phyloP scores from a whole-genome alignment of 2,113 vertebrate species.

The Psittacara wagleri region DNA sequence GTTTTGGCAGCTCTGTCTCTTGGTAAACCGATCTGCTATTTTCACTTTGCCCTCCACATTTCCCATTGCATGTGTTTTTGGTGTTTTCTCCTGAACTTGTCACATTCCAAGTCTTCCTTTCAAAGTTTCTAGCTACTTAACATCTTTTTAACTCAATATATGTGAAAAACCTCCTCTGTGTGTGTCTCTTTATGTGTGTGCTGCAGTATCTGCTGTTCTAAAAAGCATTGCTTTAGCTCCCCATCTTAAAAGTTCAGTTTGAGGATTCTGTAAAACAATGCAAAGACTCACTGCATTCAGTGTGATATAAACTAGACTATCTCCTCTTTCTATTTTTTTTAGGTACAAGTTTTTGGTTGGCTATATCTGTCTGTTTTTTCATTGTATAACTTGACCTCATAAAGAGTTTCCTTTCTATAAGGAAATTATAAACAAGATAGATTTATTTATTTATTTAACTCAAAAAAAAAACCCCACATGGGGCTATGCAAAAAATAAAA shows the following conservation, averaged over 20 bases:
- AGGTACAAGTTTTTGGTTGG: background rate
- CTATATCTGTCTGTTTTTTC: background rate
- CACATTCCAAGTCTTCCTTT: background rate
- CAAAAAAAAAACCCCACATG: too few relatives aligned
- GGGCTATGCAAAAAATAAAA: background rate
- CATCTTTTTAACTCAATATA: background rate
- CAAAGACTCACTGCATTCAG: background rate
- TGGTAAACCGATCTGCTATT: background rate
- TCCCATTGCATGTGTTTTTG: background rate
- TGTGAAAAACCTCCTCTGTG: accelerated
- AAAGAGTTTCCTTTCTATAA: background rate
- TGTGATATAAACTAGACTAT: background rate
- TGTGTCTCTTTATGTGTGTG: background rate
- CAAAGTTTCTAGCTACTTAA: background rate
- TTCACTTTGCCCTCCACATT: background rate
- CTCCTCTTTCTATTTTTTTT: background rate
- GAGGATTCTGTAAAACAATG: background rate
- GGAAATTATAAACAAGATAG: background rate
- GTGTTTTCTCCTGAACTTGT: background rate
- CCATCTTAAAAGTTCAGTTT: background rate
- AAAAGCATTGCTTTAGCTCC: background rate
- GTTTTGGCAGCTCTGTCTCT: conserved; percentile 8
- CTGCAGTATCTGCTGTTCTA: background rate
- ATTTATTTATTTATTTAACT: background rate
- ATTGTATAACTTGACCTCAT: background rate